Percentiles rank a stretch among this genome's conserved stretches.
These are phyloP conservation scores for Pinna nobilis DNA, from an alignment of 1,140 invertebrate genomes.

Conservation along the genomic window DNA sequence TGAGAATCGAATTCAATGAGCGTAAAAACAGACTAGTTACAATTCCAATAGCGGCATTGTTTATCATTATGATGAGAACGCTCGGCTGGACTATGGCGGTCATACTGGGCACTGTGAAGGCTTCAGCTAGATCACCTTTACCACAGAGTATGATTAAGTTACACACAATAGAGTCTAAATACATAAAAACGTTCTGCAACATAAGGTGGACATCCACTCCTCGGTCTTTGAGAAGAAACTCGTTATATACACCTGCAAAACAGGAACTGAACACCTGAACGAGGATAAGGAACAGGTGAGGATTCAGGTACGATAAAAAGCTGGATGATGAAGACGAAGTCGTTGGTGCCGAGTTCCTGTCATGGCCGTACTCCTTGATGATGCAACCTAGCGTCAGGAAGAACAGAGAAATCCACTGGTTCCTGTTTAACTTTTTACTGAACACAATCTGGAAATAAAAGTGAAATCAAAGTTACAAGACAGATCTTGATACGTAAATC, in stretches of 20 bases:
- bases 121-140: slow-evolving; percentile 60
- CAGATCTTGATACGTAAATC: not conserved
- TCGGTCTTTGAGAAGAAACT: slow-evolving; percentile 91
- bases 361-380: slow-evolving; percentile 88
- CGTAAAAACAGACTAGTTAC: slow-evolving; percentile 95
- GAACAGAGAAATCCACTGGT: slow-evolving; percentile 93
- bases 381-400: slow-evolving; percentile 93
- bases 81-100: slow-evolving; percentile 79
- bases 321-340: not conserved
- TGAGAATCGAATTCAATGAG: slow-evolving; percentile 95
- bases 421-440: slow-evolving; percentile 85
- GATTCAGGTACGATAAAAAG: slow-evolving; percentile 75
- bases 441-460: slow-evolving; percentile 83
- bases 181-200: slow-evolving; percentile 97
- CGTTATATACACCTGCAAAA: slow-evolving; percentile 96
- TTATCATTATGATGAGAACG: slow-evolving; percentile 89
- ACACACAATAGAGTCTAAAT: slow-evolving; percentile 94
- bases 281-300: slow-evolving; percentile 84
- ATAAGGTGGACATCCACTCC: slow-evolving; percentile 90
- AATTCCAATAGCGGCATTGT: slow-evolving; percentile 93
- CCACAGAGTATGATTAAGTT: slow-evolving; percentile 84
- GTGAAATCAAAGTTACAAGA: not conserved
- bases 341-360: slow-evolving; percentile 50
- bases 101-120: slow-evolving; percentile 74
- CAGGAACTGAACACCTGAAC: slow-evolving; percentile 93